Evolutionary conservation across 2,888 invertebrate genomes (phyloP).

Genomic region (Chorisops tibialis): DNA sequence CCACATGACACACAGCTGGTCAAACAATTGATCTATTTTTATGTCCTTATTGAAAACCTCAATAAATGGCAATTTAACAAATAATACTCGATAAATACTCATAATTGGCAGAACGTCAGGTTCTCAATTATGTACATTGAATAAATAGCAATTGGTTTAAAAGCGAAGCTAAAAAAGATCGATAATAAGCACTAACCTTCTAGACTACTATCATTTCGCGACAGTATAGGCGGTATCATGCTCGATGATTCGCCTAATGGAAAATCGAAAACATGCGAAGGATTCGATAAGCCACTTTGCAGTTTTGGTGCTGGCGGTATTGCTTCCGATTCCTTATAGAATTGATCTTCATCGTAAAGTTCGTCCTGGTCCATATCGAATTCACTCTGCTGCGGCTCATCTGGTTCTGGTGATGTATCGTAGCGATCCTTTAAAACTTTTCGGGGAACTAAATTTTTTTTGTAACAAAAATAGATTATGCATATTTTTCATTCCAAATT

Average conservation of each 20-base stretch:
- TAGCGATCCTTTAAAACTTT: conserved; percentile 79
- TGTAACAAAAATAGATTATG: neutral
- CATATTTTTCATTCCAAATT: neutral
- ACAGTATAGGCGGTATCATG: conserved; percentile 44
- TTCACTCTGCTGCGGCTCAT: conserved; percentile 63
- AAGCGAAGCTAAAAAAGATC: no score
- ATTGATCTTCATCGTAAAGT: conserved; percentile 56
- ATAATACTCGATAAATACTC: no score
- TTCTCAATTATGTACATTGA: no score
- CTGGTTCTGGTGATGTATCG: conserved; percentile 73
- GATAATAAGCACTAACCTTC: conserved; percentile 43
- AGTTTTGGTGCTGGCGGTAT: conserved; percentile 57
- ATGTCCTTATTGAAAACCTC: no score
- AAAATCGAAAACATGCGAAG: conserved; percentile 31
- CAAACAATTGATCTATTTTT: no score
- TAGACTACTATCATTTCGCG: conserved; percentile 44
- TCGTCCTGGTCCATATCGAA: conserved; percentile 56
- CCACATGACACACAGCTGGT: no score
- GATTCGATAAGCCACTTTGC: conserved; percentile 46
- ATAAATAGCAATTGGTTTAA: no score
- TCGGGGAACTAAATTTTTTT: conserved; percentile 69
- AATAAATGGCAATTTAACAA: no score
- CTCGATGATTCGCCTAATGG: conserved; percentile 35
- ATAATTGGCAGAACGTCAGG: no score
- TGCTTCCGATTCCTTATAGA: conserved; percentile 58